These are phyloP conservation scores for Zoanthus sansibaricus DNA, from an alignment of 92 coral and sea anemone genomes.

Conservation along the genomic window DNA sequence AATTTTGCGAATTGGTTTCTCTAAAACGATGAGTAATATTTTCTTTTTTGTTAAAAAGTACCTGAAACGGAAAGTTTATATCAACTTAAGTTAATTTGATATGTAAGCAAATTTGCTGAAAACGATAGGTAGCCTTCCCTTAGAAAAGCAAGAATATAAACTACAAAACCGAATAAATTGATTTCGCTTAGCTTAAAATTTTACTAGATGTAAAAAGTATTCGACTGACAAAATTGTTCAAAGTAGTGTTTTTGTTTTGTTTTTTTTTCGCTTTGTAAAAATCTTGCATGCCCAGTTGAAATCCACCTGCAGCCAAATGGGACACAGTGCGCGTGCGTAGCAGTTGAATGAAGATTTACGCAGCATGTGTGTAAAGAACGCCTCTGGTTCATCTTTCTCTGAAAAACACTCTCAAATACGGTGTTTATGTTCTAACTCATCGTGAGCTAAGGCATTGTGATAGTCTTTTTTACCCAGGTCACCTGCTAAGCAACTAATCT, in stretches of 20 bases:
- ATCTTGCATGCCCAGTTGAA: neutral
- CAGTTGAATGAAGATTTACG: neutral
- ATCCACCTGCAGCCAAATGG: constrained; percentile 13
- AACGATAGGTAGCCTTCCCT: neutral
- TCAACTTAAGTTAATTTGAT: too few relatives aligned
- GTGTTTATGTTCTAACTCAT: neutral
- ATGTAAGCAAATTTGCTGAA: too few relatives aligned
- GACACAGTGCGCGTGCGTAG: constrained; percentile 20
- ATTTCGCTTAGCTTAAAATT: neutral
- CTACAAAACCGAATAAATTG: neutral
- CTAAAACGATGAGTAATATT: neutral
- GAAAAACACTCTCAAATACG: neutral
- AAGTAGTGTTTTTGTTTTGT: neutral
- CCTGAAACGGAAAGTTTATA: too few relatives aligned
- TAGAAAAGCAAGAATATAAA: too few relatives aligned
- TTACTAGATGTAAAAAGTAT: neutral
- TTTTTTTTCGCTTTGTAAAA: neutral
- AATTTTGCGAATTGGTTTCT: neutral
- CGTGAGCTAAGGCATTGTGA: neutral
- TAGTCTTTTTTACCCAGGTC: constrained; percentile 19
- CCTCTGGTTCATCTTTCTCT: neutral
- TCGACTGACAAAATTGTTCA: neutral
- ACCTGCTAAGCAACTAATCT: constrained; percentile 39
- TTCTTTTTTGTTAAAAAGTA: too few relatives aligned
- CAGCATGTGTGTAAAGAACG: constrained; percentile 11